A percentile compares a stretch with the other conserved stretches of the same genome.
These are phyloP conservation scores for Cepaea hortensis DNA, from an alignment of 2,888 invertebrate species.

Conservation along the genomic window DNA sequence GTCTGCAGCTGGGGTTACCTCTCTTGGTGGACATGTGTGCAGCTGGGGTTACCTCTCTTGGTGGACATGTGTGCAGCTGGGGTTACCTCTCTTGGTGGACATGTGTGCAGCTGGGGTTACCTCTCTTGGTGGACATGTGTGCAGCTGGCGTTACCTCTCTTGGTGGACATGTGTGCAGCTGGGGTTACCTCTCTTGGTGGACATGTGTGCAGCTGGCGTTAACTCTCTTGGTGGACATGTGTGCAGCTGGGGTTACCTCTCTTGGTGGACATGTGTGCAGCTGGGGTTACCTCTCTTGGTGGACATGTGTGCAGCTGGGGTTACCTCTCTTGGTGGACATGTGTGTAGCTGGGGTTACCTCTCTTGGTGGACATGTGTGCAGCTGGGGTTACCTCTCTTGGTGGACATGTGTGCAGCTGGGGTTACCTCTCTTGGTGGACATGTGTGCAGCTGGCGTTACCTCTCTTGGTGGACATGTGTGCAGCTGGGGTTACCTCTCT, in stretches of 20 bases:
- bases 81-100: conserved; percentile 72
- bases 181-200: conserved; percentile 71
- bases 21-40: conserved; percentile 70
- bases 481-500: conserved; percentile 64
- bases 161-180: conserved; percentile 70
- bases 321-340: conserved; percentile 71
- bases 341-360: conserved; percentile 65
- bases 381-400: conserved; percentile 67
- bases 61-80: conserved; percentile 69
- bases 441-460: conserved; percentile 65
- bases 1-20: conserved; percentile 64
- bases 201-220: conserved; percentile 67
- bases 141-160: conserved; percentile 64
- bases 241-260: conserved; percentile 65
- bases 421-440: conserved; percentile 72
- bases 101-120: conserved; percentile 65
- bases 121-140: conserved; percentile 71
- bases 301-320: conserved; percentile 68
- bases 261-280: conserved; percentile 70
- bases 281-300: conserved; percentile 70
- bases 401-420: conserved; percentile 69
- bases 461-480: conserved; percentile 71
- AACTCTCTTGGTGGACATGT: conserved; percentile 71
- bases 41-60: conserved; percentile 67
- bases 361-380: conserved; percentile 70